Percentiles rank a stretch among this genome's conserved stretches.
Evolutionary conservation across 35 echinoderm and acorn worm genomes (phyloP).

Genomic region (Heliocidaris erythrogramma): DNA sequence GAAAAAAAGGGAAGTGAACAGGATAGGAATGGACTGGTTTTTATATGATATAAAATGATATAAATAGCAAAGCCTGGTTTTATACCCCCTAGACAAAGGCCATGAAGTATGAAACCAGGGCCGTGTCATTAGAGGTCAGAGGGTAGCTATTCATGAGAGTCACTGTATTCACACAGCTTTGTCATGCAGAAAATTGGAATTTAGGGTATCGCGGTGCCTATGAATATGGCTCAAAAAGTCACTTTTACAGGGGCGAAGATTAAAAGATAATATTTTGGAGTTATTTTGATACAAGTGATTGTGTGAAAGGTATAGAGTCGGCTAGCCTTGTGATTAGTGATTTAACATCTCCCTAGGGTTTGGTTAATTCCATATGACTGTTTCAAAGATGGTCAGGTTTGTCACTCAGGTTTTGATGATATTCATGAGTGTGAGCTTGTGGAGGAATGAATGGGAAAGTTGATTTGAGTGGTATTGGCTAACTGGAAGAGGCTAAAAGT

Average conservation of each 20-base stretch:
- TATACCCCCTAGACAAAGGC: neutral
- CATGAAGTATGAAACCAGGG: conserved; percentile 38
- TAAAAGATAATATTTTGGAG: conserved; percentile 29
- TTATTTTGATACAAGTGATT: neutral
- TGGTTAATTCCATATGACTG: neutral
- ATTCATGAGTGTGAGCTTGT: neutral
- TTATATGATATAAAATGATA: neutral
- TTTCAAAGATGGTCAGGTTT: neutral
- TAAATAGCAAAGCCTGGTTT: conserved; percentile 22
- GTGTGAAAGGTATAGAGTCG: neutral
- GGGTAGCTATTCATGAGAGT: conserved; percentile 15
- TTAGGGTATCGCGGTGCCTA: neutral
- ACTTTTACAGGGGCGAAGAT: neutral
- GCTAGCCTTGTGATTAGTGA: neutral
- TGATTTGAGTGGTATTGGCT: neutral
- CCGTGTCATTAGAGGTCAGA: conserved; percentile 42
- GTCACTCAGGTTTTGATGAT: neutral
- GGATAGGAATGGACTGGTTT: neutral
- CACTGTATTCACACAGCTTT: neutral
- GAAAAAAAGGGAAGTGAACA: neutral
- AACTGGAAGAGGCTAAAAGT: neutral
- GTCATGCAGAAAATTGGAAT: conserved; percentile 52
- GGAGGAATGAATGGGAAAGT: conserved; percentile 4
- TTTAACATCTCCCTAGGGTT: neutral
- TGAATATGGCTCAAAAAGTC: neutral